Evolutionary conservation across 64 coral and sea anemone genomes (phyloP).

Genomic region (Platygyra sinensis): DNA sequence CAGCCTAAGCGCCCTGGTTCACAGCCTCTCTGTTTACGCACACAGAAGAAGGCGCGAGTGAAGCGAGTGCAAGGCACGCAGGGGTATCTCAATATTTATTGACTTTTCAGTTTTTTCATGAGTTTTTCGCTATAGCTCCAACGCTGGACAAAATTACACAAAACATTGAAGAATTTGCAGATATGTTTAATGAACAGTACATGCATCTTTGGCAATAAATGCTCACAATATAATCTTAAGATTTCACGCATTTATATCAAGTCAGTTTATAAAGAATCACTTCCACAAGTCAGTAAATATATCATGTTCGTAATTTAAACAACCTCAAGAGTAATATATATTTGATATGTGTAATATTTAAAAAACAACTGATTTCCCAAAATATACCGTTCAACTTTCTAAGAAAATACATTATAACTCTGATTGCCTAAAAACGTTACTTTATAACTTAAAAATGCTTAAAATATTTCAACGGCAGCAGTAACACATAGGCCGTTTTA

Average conservation of each 20-base stretch:
- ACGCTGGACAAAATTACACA: neutral
- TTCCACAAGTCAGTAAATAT: neutral
- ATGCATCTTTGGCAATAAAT: neutral
- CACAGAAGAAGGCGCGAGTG: no score
- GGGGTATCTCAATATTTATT: no score
- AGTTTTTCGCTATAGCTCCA: neutral
- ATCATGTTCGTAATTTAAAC: neutral
- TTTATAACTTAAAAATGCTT: constrained; percentile 26
- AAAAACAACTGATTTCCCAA: neutral
- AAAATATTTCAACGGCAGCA: constrained; percentile 8
- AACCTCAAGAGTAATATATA: neutral
- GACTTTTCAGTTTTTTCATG: no score
- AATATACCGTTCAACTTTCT: neutral
- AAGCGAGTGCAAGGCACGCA: no score
- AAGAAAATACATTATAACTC: constrained; percentile 7
- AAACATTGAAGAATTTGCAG: neutral
- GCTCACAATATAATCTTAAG: neutral
- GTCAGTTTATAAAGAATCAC: neutral
- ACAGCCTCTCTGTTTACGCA: no score
- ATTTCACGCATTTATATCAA: neutral
- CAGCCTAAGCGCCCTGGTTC: no score
- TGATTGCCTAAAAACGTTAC: neutral
- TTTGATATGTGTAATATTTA: neutral
- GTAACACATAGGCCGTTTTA: neutral
- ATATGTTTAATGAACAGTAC: neutral